Evolutionary conservation across 1,140 invertebrate genomes (phyloP), one percentile per base, ranked within the genome.

Genomic region (Asobara japonica): DNA sequence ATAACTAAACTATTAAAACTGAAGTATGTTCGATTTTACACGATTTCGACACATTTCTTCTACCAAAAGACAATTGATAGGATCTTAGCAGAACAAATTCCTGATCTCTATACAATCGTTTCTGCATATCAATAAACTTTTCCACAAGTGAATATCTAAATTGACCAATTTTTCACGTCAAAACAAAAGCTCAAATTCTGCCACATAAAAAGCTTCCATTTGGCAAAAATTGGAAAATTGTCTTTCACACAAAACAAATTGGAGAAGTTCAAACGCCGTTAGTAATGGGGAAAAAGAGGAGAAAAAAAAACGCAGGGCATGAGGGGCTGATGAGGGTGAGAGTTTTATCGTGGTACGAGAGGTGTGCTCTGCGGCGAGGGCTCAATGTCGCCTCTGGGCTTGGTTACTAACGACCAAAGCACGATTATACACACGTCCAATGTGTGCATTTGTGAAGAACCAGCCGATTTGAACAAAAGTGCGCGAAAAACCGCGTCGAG

Each of bases 351-450:
- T 18, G 18, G 20, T 22, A 8, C 6, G 13, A 56, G 22, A 20
- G 11, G 16, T n/a, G 45, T n/a, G 45, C 2, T 20, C 45, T 51
- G 45, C 18, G 45, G 45, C 3, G 51, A 56, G 51, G 51, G 51
- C 25, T 56, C 51, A 56, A 56, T 56, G 22, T 56, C 51, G 51
- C 51, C 51, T 56, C 20, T 22, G 22, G 51, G 51, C 22, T 56
- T 27, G 22, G 51, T 3, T 51, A 20, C 45, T 56, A 56, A 56
- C 51, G 22, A 27, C 51, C 51, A 56, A 56, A 56, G 51, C 20
- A 56, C 51, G 51, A 56, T 56, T 56, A 56, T 56, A 56, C 22
- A 27, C 51, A 56, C 51, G 51, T 56, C 51, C 51, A 56, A 56
- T 56, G 51, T 56, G 20, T 56, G 51, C 22, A 56, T 25, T 56